Evolutionary conservation across 1,140 invertebrate species (phyloP).

Genomic region (Neuroterus valhalla): DNA sequence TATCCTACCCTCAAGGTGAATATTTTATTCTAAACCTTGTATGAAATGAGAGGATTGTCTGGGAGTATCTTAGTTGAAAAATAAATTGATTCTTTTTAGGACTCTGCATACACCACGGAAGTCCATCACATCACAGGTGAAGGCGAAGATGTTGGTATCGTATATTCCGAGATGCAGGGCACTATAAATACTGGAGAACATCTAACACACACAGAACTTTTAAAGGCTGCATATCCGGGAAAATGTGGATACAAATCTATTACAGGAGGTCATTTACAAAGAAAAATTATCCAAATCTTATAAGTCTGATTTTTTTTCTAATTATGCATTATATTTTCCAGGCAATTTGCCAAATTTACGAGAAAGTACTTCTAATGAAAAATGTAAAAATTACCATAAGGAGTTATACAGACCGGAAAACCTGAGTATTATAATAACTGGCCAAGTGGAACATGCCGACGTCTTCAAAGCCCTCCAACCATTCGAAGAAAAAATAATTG

Average conservation of each 20-base stretch:
- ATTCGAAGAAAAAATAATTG: constrained; percentile 87
- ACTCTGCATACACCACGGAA: constrained; percentile 90
- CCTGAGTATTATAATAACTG: constrained; percentile 88
- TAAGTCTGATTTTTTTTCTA: background rate
- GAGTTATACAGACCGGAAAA: constrained; percentile 94
- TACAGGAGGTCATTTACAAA: constrained; percentile 81
- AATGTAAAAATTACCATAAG: constrained; percentile 89
- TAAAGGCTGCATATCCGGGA: constrained; percentile 84
- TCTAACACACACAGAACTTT: constrained; percentile 78
- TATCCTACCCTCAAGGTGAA: constrained; percentile 86
- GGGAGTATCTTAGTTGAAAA: too few species aligned
- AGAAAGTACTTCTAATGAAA: constrained; percentile 86
- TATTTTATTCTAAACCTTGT: background rate
- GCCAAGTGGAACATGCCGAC: constrained; percentile 85
- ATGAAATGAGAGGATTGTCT: too few species aligned
- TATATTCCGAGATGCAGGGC: constrained; percentile 96
- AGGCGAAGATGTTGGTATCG: constrained; percentile 92
- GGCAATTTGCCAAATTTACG: constrained; percentile 85
- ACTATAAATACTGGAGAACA: constrained; percentile 88
- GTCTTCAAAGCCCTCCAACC: constrained; percentile 84
- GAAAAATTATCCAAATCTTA: too few species aligned
- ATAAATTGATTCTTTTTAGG: constrained; percentile 70
- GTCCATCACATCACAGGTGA: constrained; percentile 93
- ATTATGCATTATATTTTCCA: constrained; percentile 23
- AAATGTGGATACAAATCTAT: constrained; percentile 89